Evolutionary conservation across 2,888 invertebrate genomes (phyloP).

Genomic region (Hoplodrina blanda): DNA sequence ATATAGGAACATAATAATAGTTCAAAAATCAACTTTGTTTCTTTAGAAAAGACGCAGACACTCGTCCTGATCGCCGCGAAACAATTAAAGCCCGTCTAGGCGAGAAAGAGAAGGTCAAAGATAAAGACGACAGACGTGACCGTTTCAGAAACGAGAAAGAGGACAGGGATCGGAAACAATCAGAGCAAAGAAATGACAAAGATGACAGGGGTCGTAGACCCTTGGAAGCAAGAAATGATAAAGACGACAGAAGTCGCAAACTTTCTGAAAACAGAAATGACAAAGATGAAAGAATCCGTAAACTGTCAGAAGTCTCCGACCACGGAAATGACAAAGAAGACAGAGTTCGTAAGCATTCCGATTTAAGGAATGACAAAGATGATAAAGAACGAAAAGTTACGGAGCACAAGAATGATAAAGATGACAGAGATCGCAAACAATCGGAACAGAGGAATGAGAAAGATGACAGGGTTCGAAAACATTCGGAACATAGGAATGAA

Average conservation of each 20-base stretch:
- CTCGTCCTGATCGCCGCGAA: conserved; percentile 69
- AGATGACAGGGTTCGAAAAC: conserved; percentile 43
- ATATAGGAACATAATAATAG: too few species aligned
- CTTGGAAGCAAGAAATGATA: conserved; percentile 44
- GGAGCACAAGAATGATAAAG: conserved; percentile 32
- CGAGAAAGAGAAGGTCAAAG: conserved; percentile 58
- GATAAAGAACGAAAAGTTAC: conserved; percentile 45
- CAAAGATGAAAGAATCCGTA: conserved; percentile 54
- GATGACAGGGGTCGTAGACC: conserved; percentile 46
- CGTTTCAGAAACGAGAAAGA: conserved; percentile 42
- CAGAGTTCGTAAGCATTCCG: conserved; percentile 33
- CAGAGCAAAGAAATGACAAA: conserved; percentile 41
- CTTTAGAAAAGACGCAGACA: conserved; percentile 71
- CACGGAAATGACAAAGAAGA: conserved; percentile 34
- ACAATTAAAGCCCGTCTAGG: conserved; percentile 65
- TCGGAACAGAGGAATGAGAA: conserved; percentile 37
- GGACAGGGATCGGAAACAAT: conserved; percentile 34
- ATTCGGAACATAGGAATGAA: conserved; percentile 38
- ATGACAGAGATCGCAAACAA: conserved; percentile 40
- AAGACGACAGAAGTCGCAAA: conserved; percentile 40
- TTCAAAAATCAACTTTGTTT: not conserved
- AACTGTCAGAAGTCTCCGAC: conserved; percentile 39
- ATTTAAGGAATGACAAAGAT: conserved; percentile 46
- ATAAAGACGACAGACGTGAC: conserved; percentile 50
- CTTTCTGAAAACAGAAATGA: conserved; percentile 48